Evolutionary conservation across 1,140 invertebrate genomes (phyloP).

Genomic region (Oreohelix idahoensis): DNA sequence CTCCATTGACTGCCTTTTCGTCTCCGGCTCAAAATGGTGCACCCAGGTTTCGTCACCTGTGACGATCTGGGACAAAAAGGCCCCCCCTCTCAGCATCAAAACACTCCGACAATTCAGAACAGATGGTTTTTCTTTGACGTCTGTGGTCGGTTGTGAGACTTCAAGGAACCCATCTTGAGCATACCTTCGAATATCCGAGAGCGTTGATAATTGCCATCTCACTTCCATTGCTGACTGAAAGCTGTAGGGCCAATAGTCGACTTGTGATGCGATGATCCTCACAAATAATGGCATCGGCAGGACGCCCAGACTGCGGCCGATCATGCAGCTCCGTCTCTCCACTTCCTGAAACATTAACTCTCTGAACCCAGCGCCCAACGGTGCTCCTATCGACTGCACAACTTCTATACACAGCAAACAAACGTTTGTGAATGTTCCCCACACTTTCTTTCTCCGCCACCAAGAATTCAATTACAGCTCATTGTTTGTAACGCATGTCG

Average conservation of each 20-base stretch:
- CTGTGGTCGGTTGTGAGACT: background rate
- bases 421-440: background rate
- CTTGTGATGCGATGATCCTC: no score
- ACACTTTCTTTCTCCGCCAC: background rate
- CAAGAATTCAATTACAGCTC: conserved; percentile 2
- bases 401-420: background rate
- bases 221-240: background rate
- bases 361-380: background rate
- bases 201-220: background rate
- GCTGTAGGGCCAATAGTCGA: no score
- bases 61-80: background rate
- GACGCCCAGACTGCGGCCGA: background rate
- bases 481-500: background rate
- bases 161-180: background rate
- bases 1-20: background rate
- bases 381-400: conserved; percentile 6
- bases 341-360: background rate
- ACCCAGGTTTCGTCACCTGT: background rate
- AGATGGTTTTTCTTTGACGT: background rate
- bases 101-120: background rate
- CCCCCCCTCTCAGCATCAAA: background rate
- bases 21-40: background rate
- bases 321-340: background rate
- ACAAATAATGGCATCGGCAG: background rate
- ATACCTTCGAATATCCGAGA: background rate